Percentiles rank a stretch among this genome's conserved stretches.
phyloP scores from a whole-genome alignment of 1,140 invertebrate species.

The Drosophila repletoides region DNA sequence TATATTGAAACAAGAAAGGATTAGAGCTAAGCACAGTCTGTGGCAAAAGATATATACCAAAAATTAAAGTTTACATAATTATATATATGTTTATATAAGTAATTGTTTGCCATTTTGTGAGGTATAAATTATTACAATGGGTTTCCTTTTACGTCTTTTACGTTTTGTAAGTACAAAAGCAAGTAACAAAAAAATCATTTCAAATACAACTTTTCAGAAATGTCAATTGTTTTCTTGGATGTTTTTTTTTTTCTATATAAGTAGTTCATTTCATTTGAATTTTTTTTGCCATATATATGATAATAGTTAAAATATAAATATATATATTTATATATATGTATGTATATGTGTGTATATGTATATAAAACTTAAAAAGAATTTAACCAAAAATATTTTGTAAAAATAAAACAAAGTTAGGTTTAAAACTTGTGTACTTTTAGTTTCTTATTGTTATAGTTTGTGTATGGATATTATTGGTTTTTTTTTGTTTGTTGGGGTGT shows the following conservation, averaged over 20 bases:
- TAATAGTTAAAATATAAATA: constrained; percentile 66
- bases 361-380: constrained; percentile 74
- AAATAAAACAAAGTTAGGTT: constrained; percentile 49
- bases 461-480: constrained; percentile 27
- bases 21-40: too few relatives aligned
- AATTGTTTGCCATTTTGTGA: too few relatives aligned
- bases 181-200: too few relatives aligned
- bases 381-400: constrained; percentile 59
- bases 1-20: too few relatives aligned
- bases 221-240: constrained; percentile 34
- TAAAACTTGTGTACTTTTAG: constrained; percentile 70
- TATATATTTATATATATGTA: constrained; percentile 43
- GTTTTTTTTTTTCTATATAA: constrained; percentile 20
- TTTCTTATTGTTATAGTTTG: constrained; percentile 46
- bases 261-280: constrained; percentile 26
- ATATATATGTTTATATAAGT: constrained; percentile 22
- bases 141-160: too few relatives aligned
- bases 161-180: too few relatives aligned
- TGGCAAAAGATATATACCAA: too few relatives aligned
- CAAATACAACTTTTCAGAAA: too few relatives aligned
- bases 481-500: constrained; percentile 10
- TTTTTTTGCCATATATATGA: constrained; percentile 35
- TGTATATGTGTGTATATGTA: constrained; percentile 38
- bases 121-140: too few relatives aligned
- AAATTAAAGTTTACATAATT: too few relatives aligned